Evolutionary conservation across 2,888 invertebrate genomes (phyloP), one percentile per base, ranked within the genome.

Genomic region (Sclerodermus sp.): DNA sequence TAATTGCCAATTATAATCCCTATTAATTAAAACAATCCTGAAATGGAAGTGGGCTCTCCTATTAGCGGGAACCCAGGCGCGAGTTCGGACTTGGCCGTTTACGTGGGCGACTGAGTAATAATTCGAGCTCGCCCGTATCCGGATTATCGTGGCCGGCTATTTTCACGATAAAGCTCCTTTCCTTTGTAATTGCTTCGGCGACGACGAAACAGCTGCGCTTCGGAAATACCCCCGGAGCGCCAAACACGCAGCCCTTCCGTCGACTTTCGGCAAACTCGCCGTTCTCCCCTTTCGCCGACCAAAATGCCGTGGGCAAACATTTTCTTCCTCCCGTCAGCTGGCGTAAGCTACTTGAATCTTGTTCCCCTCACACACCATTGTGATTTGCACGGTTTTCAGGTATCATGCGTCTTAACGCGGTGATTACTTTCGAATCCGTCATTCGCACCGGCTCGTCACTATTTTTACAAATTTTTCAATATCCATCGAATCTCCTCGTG

Each of bases 1-100:
- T 73, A 72, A 73, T 71, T 73, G 72, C 66, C 70, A 73, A 74
- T 73, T 74, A 73, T 70, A 70, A 73, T 71, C 66, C 63, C 64
- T 67, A 73, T 74, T 75, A 73, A 74, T 75, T 73, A 72, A 63
- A 66, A 68, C 68, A 69, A 72, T 70, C 60, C 64, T 55, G 58
- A 66, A 72, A 70, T 67, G 67, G 58, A 67, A 62, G 63, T 57
- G 62, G 53, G 38, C 60, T 23, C n/a, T 59, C 62, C 62, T 63
- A 71, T 73, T 73, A 73, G 68, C 66, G 65, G 58, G 60, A 58
- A 53, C 23, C 8, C 8, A 8, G 23, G 23, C 4, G 23, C 8
- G 23, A 23, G 8, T 23, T 23, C 53, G 64, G 61, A 66, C 64
- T 64, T 58, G 61, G 58, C 59, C 66, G 63, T 68, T 73, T 67